Percentiles rank a stretch among this genome's conserved stretches.
phyloP scores from a whole-genome alignment of 2,888 invertebrate genomes.

The Anthophora plumipes region DNA sequence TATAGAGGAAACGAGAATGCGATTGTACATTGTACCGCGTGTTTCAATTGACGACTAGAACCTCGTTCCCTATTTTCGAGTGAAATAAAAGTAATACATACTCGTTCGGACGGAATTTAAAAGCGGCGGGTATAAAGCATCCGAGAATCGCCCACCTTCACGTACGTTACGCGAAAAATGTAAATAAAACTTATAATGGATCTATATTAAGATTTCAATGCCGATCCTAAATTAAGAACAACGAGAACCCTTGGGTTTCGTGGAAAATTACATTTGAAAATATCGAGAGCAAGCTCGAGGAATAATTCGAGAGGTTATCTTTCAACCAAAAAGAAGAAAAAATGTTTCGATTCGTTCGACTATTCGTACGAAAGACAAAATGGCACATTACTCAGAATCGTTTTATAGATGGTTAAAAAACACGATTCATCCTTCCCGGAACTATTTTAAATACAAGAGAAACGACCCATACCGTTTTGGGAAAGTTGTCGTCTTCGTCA shows the following conservation, averaged over 20 bases:
- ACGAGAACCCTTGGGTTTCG: not conserved
- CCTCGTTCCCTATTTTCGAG: no score
- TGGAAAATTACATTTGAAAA: not conserved
- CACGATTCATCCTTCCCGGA: slow-evolving; percentile 31
- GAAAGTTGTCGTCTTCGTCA: slow-evolving; percentile 23
- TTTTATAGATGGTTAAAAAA: slow-evolving; percentile 7
- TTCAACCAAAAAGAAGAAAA: not conserved
- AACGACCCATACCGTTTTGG: not conserved
- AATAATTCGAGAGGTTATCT: not conserved
- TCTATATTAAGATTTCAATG: slow-evolving; percentile 7
- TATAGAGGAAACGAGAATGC: slow-evolving; percentile 17
- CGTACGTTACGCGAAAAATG: not conserved
- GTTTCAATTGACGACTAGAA: not conserved
- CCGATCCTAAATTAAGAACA: slow-evolving; percentile 23
- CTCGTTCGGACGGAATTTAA: not conserved
- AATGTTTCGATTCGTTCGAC: not conserved
- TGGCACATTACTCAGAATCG: slow-evolving; percentile 21
- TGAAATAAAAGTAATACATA: not conserved
- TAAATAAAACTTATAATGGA: slow-evolving; percentile 13
- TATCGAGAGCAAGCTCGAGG: not conserved
- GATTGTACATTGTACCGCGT: not conserved
- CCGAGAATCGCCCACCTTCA: not conserved
- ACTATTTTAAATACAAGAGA: slow-evolving; percentile 52
- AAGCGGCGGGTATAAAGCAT: not conserved
- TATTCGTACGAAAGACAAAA: not conserved